Evolutionary conservation across 2,113 vertebrate species (phyloP).

Genomic region (Cygnus buccinator): DNA sequence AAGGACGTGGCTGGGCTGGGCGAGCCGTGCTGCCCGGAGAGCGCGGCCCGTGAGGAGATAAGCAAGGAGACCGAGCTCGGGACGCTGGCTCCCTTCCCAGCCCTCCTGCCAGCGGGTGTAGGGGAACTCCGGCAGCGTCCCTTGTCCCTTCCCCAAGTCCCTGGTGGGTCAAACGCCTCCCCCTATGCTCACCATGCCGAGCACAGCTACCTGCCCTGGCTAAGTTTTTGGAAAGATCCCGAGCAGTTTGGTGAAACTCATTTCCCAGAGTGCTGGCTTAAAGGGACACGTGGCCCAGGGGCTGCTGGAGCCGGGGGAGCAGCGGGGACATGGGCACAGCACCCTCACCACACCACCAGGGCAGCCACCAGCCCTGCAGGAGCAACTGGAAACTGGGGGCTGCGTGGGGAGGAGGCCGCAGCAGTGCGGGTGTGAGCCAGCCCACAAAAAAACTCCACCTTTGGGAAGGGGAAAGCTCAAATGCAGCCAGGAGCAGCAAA

Average conservation of each 20-base stretch:
- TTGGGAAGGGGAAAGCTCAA: background rate
- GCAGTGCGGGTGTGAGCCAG: background rate
- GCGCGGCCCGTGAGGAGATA: background rate
- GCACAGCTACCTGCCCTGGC: background rate
- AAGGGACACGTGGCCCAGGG: background rate
- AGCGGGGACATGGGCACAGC: background rate
- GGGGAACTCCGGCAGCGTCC: background rate
- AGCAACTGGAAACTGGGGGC: background rate
- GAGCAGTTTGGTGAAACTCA: rapidly evolving
- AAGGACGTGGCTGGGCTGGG: background rate
- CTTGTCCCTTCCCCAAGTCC: background rate
- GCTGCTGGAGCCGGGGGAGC: background rate
- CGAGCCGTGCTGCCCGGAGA: background rate
- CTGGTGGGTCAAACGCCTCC: background rate
- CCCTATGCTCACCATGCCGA: background rate
- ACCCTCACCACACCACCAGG: background rate
- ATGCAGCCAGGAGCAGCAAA: background rate
- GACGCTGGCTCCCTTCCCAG: background rate
- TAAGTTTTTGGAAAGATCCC: background rate
- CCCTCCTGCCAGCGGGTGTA: background rate
- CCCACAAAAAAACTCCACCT: too few relatives aligned
- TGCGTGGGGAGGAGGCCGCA: background rate
- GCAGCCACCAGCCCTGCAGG: background rate
- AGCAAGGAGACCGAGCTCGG: background rate
- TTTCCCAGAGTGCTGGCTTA: background rate